These are phyloP conservation scores for Nothoprocta perdicaria DNA, from an alignment of 2,113 vertebrate species.

Conservation along the genomic window DNA sequence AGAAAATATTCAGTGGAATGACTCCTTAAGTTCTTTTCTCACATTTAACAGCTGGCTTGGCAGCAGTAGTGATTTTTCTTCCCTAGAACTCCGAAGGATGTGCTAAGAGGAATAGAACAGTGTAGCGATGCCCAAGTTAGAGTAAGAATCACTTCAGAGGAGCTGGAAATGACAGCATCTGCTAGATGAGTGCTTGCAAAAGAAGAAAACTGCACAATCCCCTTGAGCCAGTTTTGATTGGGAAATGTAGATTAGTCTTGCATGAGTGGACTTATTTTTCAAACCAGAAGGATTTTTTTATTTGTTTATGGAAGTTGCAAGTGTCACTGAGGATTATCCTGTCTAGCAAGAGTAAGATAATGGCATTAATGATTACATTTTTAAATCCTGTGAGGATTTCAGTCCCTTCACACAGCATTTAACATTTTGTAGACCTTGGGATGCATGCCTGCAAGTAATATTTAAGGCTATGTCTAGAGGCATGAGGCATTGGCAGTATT, in stretches of 20 bases:
- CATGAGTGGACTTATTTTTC: constrained; percentile 1
- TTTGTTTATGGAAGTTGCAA: neutral
- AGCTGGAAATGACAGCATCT: constrained; percentile 12
- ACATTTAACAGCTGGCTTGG: neutral
- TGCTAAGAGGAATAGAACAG: neutral
- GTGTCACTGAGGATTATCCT: constrained; percentile 24
- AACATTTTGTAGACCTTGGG: neutral
- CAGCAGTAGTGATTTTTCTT: neutral
- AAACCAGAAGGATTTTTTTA: neutral
- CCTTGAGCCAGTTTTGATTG: constrained; percentile 33
- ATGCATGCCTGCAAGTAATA: neutral
- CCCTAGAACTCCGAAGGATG: neutral
- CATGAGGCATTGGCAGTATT: neutral
- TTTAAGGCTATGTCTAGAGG: neutral
- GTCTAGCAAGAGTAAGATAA: neutral
- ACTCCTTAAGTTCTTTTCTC: neutral
- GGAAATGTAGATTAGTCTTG: constrained; percentile 37
- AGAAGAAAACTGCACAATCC: neutral
- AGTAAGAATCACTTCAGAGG: neutral
- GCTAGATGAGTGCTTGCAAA: constrained; percentile 15
- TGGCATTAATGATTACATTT: neutral
- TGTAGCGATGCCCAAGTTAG: neutral
- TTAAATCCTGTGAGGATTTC: constrained; percentile 7
- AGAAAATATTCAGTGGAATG: constrained; percentile 9
- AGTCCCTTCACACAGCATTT: neutral